A percentile compares a stretch with the other conserved stretches of the same genome.
phyloP scores from a whole-genome alignment of 2,797 vertebrate genomes.

The Anabacerthia variegaticeps region DNA sequence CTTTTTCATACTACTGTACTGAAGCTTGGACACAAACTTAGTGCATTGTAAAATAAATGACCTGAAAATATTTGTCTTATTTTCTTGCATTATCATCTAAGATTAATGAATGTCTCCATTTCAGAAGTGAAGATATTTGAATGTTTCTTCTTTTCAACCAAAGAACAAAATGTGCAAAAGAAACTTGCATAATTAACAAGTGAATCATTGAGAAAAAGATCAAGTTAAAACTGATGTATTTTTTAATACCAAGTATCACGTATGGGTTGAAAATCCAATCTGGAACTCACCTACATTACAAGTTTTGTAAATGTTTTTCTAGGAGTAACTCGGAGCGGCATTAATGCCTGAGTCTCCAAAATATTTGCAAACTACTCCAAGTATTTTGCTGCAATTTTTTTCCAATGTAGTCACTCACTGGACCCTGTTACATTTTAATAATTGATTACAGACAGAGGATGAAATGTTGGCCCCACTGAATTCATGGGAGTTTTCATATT shows the following conservation, averaged over 20 bases:
- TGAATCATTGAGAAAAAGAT: background rate
- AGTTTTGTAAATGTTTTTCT: conserved; percentile 68
- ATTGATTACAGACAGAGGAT: conserved; percentile 65
- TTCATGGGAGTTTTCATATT: conserved; percentile 35
- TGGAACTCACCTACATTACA: conserved; percentile 20
- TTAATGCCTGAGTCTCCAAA: conserved; percentile 61
- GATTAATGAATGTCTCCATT: background rate
- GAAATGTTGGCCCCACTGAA: conserved; percentile 1
- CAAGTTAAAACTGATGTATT: background rate
- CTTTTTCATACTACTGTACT: conserved; percentile 22
- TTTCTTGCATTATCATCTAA: conserved; percentile 7
- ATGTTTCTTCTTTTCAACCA: background rate
- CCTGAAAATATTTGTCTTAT: conserved; percentile 2
- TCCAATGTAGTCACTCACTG: conserved; percentile 48
- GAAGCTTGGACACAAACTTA: background rate
- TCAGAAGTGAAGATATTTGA: background rate
- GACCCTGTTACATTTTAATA: conserved; percentile 63
- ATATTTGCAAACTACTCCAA: conserved; percentile 68
- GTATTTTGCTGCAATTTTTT: conserved; percentile 53
- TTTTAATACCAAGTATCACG: background rate
- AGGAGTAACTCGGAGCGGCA: conserved; percentile 67
- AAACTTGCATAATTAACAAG: background rate
- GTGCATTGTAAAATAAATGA: background rate
- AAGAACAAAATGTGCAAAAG: background rate
- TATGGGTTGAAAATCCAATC: conserved; percentile 35